Base-by-base conservation (phyloP, 2,888 invertebrate genomes). In the Rhaphigaster nebulosa region DNA sequence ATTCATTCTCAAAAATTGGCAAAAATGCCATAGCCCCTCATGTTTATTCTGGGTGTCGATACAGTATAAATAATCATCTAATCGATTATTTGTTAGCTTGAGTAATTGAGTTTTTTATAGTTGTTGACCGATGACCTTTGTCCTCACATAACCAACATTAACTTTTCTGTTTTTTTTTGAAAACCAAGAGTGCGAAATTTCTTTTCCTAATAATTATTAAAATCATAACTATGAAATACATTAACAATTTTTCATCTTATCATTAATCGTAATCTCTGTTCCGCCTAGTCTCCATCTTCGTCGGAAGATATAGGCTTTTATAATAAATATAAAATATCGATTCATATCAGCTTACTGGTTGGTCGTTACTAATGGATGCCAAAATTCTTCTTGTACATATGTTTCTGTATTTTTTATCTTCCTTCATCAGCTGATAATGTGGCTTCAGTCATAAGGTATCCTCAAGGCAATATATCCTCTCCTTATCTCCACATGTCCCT, bases 341-440 rank as follows among this genome's bases (percentile, higher is more conserved):
- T 76, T 76, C 20, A 20, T 76, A 76, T 76, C 34, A 76, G 70
- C 38, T 76, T 5, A 38, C 38, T 8, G 34, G 5, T 38, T 12
- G 38, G 70, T 26, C 70, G 70, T 38, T 76, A 76, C 70, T 76
- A 76, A 76, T 76, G 70, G 70, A 76, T 76, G 70, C 34, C 70
- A 38, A 76, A 76, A 76, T 76, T 76, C 70, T 76, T 76, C 70
- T 65, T 15, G 18, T 76, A 76, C 38, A 76, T 23, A 38, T 38
- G 70, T 76, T 76, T 38, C 70, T 20, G 70, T 76, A 76, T 76
- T 38, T 38, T 29, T 76, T 76, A 76, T 76, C 70, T 76, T 38
- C 23, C 70, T 76, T 76, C 70, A 76, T 76, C 70, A 76, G 70
- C 70, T 76, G 70, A 76, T 76, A 76, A 76, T 34, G 70, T 76